Conservation (phyloP, 2,888 invertebrate species). For the Nomada flava region DNA sequence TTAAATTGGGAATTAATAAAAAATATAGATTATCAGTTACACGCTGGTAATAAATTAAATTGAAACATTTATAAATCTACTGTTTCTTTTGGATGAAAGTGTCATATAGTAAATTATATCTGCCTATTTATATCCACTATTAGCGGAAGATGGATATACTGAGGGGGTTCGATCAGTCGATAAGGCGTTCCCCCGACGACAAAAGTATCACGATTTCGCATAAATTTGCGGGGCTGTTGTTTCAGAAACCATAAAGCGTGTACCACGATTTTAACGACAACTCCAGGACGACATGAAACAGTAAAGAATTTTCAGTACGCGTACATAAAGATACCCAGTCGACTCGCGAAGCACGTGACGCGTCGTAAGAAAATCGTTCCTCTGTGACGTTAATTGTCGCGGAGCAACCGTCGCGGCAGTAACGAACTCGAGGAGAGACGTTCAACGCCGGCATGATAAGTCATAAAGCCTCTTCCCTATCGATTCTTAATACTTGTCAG, state of each 20-base stretch:
- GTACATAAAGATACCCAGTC: not conserved
- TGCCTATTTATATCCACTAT: too few relatives aligned
- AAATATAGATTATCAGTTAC: too few relatives aligned
- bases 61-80: too few relatives aligned
- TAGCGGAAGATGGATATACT: too few relatives aligned
- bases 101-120: too few relatives aligned
- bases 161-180: too few relatives aligned
- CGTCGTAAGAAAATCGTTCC: conserved; percentile 5
- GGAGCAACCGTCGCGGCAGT: not conserved
- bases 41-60: too few relatives aligned
- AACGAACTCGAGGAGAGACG: conserved; percentile 8
- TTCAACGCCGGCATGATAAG: conserved; percentile 20
- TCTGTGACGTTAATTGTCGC: conserved; percentile 37
- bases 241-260: not conserved
- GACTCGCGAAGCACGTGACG: not conserved
- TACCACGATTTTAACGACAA: not conserved
- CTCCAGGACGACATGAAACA: not conserved
- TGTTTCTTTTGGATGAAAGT: too few relatives aligned
- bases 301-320: not conserved
- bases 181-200: too few relatives aligned
- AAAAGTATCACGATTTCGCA: not conserved
- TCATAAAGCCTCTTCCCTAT: conserved; percentile 27
- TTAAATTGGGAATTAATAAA: too few relatives aligned
- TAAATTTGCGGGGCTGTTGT: not conserved
- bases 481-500: conserved; percentile 58